These are phyloP conservation scores for Calliphora vicina DNA, from an alignment of 1,140 invertebrate genomes.

Conservation along the genomic window DNA sequence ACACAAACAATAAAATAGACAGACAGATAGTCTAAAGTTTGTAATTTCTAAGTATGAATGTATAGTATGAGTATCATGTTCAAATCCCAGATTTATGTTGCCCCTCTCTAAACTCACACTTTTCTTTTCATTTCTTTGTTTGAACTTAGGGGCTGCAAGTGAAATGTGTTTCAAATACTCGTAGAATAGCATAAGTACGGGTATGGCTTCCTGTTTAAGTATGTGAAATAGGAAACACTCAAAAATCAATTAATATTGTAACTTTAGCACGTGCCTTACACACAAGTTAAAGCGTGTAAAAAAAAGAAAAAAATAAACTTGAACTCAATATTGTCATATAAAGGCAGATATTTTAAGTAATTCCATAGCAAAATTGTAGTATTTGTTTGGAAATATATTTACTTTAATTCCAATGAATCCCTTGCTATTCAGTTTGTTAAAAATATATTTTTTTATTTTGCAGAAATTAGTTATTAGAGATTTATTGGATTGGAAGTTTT, in stretches of 20 bases:
- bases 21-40: neutral
- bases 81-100: neutral
- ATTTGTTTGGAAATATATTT: neutral
- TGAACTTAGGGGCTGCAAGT: neutral
- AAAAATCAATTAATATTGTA: constrained; percentile 30
- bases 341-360: neutral
- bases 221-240: constrained; percentile 24
- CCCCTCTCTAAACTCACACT: neutral
- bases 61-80: neutral
- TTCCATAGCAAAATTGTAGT: neutral
- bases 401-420: neutral
- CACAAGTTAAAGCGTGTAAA: neutral
- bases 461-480: too few species aligned
- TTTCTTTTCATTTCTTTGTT: neutral
- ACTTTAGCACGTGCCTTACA: constrained; percentile 22
- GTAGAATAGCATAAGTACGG: neutral
- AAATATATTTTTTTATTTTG: too few species aligned
- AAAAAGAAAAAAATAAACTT: neutral
- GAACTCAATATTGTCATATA: neutral
- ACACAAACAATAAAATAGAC: neutral
- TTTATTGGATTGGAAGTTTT: too few species aligned
- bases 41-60: neutral
- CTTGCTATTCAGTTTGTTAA: neutral
- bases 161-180: neutral
- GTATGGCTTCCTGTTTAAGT: constrained; percentile 29